Percentiles rank a stretch among this genome's conserved stretches.
Evolutionary conservation across 1,140 invertebrate genomes (phyloP).

Genomic region (Papilio helenus): DNA sequence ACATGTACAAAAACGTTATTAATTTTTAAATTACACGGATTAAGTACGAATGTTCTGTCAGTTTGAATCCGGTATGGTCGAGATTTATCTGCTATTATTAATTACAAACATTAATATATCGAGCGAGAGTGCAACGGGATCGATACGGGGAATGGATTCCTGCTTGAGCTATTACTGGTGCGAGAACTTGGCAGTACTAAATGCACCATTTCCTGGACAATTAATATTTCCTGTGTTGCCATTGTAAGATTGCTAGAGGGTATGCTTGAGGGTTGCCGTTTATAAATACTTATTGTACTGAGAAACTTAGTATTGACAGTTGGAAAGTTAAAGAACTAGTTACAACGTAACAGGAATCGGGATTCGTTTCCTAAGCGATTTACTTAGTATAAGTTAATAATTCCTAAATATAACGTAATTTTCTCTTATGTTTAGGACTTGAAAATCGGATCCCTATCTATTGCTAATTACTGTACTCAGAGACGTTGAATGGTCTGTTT

Average conservation of each 20-base stretch:
- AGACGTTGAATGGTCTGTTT: too few relatives aligned
- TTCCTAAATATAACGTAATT: background rate
- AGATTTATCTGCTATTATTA: slow-evolving; percentile 9
- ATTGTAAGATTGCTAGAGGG: slow-evolving; percentile 33
- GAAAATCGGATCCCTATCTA: background rate
- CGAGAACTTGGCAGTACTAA: slow-evolving; percentile 16
- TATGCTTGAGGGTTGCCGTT: slow-evolving; percentile 7
- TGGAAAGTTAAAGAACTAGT: background rate
- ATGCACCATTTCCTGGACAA: slow-evolving; percentile 36
- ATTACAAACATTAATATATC: slow-evolving; percentile 25
- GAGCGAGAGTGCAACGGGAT: slow-evolving; percentile 32
- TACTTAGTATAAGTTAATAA: too few relatives aligned
- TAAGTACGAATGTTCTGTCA: background rate
- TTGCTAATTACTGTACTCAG: too few relatives aligned
- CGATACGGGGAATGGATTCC: slow-evolving; percentile 37
- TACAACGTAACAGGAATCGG: background rate
- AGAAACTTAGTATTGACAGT: background rate
- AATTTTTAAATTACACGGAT: background rate
- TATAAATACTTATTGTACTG: slow-evolving; percentile 14
- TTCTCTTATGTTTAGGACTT: background rate
- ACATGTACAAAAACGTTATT: background rate
- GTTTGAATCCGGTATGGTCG: background rate
- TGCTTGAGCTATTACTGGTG: slow-evolving; percentile 33
- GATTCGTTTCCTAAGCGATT: background rate
- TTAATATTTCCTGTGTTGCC: slow-evolving; percentile 38